Evolutionary conservation across 1,140 invertebrate species (phyloP), one percentile per base, ranked within the genome.

Genomic region (Patella vulgata): DNA sequence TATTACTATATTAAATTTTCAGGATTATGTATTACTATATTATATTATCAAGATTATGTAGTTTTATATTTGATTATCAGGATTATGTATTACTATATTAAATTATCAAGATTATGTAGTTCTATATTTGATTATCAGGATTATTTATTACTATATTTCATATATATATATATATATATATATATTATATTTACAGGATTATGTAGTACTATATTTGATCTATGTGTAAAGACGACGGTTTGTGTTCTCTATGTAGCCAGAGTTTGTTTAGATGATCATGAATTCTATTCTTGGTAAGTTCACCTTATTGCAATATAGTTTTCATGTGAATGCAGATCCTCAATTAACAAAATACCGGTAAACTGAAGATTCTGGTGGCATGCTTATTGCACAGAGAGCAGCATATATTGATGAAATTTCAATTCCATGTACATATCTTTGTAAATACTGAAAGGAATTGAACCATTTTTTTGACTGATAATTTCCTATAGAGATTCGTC

Each of bases 211-310:
- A 48, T 73, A 30, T 74, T 74, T 63, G 73, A 74, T 52, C 46
- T 74, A 23, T 52, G 62, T 17, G 48, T 70, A 1, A 71, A 68
- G 55, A 51, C 23, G 21, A 21, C 70, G 17, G 59, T 70, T 21
- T 74, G 73, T 56, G 23, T 65, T 12, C 27, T 69, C 23, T 74
- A 74, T 50, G 51, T 66, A 2, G 50, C 63, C 14, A 46, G 73
- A 21, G 63, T 74, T 14, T 14, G 31, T 9, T 47, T 74, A 0
- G 71, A 74, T 59, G 57, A 74, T 47, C 30, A 43, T 1, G 46
- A 27, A 4, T n/a, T 43, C 5, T 74, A 72, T 60, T 57, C 60
- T 36, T 74, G 71, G 71, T 74, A 59, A 66, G 63, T 58, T 4
- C 8, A 12, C 21, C 19, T 25, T 4, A 6, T 0, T 33, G 23